Evolutionary conservation across 2,888 invertebrate genomes (phyloP), one percentile per base, ranked within the genome.

Genomic region (Chromoteleia sp.): DNA sequence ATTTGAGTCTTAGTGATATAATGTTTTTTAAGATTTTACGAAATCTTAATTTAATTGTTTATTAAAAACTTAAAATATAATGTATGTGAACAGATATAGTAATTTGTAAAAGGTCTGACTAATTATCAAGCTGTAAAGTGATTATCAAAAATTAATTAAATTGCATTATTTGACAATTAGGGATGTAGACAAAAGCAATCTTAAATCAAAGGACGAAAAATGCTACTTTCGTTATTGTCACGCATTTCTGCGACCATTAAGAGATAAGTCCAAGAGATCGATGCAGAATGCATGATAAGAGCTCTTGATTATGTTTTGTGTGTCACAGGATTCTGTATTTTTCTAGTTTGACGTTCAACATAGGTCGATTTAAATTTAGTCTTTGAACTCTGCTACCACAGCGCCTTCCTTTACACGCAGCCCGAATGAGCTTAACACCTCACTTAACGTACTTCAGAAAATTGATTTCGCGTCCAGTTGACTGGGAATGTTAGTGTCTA

Each of bases 401-500:
- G 29, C 56, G 10, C 25, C 39, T 30, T 39, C 54, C 45, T 73
- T 58, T 67, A 48, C 82, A 56, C 67, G 74, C 58, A 41, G 61
- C 59, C 15, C 52, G 84, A 85, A 82, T 81, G 70, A 82, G 75
- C 84, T 87, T 87, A 87, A 86, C 88, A 84, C 83, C 85, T 86
- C 84, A 76, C 82, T 85, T 86, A n/a, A n/a, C n/a, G n/a, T n/a
- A 83, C 83, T 84, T 84, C 81, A 68, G 74, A 79, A 83, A 86
- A 88, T 87, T 87, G 85, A 87, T 87, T 87, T 68, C 77, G 81
- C 79, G 54, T 48, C 68, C 82, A 84, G 52, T 81, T 83, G 79
- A 81, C 82, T 83, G 84, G 78, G 81, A 84, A 87, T 87, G 85
- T 86, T 86, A 83, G 86, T 89, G 87, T 89, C 89, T 89, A 88